Conservation (phyloP, 2,888 invertebrate genomes). For the Coelopa pilipes region DNA sequence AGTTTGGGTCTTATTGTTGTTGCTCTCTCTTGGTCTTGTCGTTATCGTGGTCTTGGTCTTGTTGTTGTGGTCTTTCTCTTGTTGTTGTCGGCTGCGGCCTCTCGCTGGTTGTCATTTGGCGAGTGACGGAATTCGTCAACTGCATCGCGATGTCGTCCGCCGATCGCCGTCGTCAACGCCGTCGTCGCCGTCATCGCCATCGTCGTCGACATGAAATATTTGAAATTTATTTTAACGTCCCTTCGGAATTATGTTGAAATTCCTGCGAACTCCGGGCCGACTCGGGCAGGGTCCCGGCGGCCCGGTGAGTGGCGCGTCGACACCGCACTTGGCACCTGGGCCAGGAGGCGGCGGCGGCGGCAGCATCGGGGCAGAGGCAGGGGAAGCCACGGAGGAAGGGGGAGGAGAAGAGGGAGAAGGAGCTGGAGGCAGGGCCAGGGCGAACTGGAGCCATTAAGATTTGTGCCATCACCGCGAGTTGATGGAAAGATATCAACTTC, state of each 20-base stretch:
- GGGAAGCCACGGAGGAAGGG: too few relatives aligned
- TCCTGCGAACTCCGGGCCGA: slow-evolving; percentile 22
- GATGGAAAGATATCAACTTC: slow-evolving; percentile 4
- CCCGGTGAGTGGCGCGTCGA: not conserved
- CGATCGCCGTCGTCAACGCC: too few relatives aligned
- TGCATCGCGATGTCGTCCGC: slow-evolving; percentile 25
- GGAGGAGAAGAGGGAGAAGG: not conserved
- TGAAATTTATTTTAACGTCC: slow-evolving; percentile 37
- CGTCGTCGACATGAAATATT: slow-evolving; percentile 36
- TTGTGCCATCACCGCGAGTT: not conserved
- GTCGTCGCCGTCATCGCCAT: not conserved
- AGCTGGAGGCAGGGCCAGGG: not conserved
- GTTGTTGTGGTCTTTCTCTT: not conserved
- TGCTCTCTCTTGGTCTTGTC: not conserved
- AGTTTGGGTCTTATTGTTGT: not conserved
- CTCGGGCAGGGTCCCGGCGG: not conserved
- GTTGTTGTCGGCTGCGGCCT: not conserved
- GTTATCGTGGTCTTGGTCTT: too few relatives aligned
- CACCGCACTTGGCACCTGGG: not conserved
- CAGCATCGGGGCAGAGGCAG: not conserved
- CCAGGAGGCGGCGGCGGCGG: not conserved
- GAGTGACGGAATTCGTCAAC: slow-evolving; percentile 36
- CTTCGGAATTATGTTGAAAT: slow-evolving; percentile 26
- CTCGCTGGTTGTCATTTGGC: too few relatives aligned
- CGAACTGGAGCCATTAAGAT: slow-evolving; percentile 9